Evolutionary conservation across 2,888 invertebrate species (phyloP).

Genomic region (Euplagia quadripunctaria): DNA sequence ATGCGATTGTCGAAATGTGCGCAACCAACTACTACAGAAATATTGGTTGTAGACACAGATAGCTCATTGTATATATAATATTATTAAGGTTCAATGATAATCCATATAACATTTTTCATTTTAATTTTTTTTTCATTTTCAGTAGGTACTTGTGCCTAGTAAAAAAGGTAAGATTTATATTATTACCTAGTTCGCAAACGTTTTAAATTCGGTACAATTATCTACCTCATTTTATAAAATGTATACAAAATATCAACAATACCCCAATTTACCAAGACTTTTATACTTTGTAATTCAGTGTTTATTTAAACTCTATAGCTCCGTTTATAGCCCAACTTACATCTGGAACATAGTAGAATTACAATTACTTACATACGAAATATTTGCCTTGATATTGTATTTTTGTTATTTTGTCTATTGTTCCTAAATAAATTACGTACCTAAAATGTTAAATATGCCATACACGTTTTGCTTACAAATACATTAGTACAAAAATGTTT

Average conservation of each 20-base stretch:
- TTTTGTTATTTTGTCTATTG: background rate
- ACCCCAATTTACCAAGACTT: background rate
- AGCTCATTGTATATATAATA: background rate
- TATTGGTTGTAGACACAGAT: background rate
- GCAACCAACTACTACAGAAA: conserved; percentile 19
- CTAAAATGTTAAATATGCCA: background rate
- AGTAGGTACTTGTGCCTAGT: background rate
- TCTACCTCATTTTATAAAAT: no score
- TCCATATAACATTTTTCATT: background rate
- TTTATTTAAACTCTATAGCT: background rate
- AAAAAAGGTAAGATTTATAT: background rate
- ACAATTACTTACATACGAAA: background rate
- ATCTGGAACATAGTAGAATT: background rate
- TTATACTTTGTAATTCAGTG: background rate
- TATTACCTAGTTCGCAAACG: no score
- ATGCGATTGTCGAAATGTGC: conserved; percentile 69
- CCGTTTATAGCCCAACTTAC: background rate
- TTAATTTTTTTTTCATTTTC: no score
- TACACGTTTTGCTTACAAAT: background rate
- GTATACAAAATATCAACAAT: background rate
- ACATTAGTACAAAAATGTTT: background rate
- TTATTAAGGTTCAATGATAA: background rate
- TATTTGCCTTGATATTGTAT: background rate
- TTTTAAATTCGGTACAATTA: no score
- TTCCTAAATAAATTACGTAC: background rate